Evolutionary conservation across 92 coral and sea anemone species (phyloP).

Genomic region (Zoanthus sociatus): DNA sequence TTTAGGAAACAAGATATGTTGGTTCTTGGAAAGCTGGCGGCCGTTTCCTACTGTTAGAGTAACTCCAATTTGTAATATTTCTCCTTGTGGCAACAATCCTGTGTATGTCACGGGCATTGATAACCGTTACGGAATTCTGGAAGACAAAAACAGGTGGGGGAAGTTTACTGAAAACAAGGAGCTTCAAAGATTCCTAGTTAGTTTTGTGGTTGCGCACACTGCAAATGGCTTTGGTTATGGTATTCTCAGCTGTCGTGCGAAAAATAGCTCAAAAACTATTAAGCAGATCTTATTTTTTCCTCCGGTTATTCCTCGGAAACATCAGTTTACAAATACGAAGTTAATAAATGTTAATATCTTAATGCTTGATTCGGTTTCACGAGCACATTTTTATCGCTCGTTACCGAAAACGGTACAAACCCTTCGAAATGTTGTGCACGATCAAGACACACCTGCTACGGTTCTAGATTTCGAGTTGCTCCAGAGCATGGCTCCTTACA

Average conservation of each 20-base stretch:
- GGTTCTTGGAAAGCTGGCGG: conserved; percentile 67
- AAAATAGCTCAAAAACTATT: conserved; percentile 31
- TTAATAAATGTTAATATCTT: conserved; percentile 76
- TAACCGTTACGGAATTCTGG: conserved; percentile 75
- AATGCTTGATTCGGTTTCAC: conserved; percentile 82
- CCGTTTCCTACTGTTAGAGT: conserved; percentile 48
- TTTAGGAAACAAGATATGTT: conserved; percentile 52
- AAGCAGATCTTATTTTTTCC: conserved; percentile 81
- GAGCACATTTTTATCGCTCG: conserved; percentile 90
- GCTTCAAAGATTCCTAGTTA: conserved; percentile 62
- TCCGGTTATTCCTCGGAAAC: conserved; percentile 57
- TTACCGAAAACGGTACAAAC: conserved; percentile 75
- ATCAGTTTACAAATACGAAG: conserved; percentile 32
- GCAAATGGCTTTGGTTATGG: conserved; percentile 78
- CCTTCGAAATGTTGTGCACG: conserved; percentile 70
- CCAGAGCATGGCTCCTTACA: conserved; percentile 88
- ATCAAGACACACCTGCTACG: conserved; percentile 67
- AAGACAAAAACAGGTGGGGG: conserved; percentile 43
- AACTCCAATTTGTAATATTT: conserved; percentile 67
- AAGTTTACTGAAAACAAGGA: conserved; percentile 47
- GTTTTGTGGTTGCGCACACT: conserved; percentile 62
- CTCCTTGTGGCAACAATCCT: conserved; percentile 71
- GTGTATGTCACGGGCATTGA: conserved; percentile 76
- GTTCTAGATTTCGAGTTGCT: conserved; percentile 82
- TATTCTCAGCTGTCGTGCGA: conserved; percentile 70